Evolutionary conservation across 2,113 vertebrate genomes (phyloP).

Genomic region (Psammodynastes pulverulentus): DNA sequence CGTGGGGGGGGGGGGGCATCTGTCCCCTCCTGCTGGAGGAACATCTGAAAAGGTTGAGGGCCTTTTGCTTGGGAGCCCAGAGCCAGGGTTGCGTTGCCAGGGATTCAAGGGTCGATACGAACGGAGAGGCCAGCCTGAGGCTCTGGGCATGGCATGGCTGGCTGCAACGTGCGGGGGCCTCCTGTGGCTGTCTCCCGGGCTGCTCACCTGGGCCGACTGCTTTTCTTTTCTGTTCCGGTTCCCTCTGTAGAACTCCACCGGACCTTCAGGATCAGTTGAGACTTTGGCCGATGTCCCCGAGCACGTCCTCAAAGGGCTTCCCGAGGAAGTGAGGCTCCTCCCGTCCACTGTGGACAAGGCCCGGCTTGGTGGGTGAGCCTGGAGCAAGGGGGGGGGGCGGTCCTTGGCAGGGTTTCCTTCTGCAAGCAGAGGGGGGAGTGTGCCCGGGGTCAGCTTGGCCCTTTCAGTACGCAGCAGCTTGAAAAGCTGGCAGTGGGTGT

Average conservation of each 20-base stretch:
- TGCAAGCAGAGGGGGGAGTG: not conserved
- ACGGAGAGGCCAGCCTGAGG: not conserved
- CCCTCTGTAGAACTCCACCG: conserved; percentile 61
- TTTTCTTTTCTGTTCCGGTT: conserved; percentile 31
- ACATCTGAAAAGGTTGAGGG: not conserved
- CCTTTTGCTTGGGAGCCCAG: not conserved
- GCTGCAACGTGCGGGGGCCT: fast-evolving
- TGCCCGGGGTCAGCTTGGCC: not conserved
- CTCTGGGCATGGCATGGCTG: conserved; percentile 11
- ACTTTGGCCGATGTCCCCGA: conserved; percentile 74
- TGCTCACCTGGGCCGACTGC: conserved; percentile 4
- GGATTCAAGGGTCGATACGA: not conserved
- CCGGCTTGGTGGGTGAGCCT: conserved; percentile 69
- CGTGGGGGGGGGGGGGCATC: not conserved
- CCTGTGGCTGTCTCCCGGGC: not conserved
- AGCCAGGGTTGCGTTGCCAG: not conserved
- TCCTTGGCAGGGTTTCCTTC: not conserved
- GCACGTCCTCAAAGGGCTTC: conserved; percentile 75
- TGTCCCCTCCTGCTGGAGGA: too few relatives aligned
- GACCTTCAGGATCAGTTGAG: conserved; percentile 65
- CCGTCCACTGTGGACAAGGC: conserved; percentile 77
- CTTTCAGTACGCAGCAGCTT: not conserved
- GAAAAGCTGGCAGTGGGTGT: not conserved
- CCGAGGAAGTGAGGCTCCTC: conserved; percentile 75
- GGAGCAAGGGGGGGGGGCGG: fast-evolving